Base-by-base conservation (phyloP, 64 coral and sea anemone species). In the Trachythela sp. region DNA sequence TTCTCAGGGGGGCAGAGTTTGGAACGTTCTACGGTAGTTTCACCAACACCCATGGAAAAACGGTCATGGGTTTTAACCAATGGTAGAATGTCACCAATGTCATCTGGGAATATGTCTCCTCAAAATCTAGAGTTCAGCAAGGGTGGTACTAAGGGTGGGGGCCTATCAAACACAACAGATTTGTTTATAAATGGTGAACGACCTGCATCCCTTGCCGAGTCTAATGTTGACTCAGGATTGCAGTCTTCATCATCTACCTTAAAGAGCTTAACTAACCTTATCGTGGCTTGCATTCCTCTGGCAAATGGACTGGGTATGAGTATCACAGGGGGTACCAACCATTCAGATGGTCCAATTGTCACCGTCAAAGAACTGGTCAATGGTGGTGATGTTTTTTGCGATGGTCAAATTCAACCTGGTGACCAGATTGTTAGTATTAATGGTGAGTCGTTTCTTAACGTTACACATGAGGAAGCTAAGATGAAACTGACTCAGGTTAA, bases 361-460 rank as follows among this genome's bases (percentile, higher is more conserved):
- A 39, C 30, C 30, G 75, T 80, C 7, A 80, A 80, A 80, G 75
- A 80, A 30, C 75, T 80, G 33, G 37, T 80, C 7, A 39, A 37
- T 80, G 75, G 75, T 80, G 75, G 75, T 15, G 75, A 80, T 38
- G 75, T 80, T 30, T 80, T 37, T 39, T 1, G 35, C 10, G 32
- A 80, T 80, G 75, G 75, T 39, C 75, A 39, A 37, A 80, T 80
- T 20, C 2, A 80, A 35, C 8, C 31, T 37, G 75, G 75, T 35
- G 75, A 80, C 33, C 75, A 80, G 8, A 80, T 80, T 80, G 10
- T 80, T 36, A 80, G 75, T 38, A 80, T 80, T 15, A 80, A 80
- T 80, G 75, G 33, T 80, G 75, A 80, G 75, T 80, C 75, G 8
- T 80, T 80, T 35, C 31, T 80, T 2, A 37, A 80, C 35, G 75